Evolutionary conservation across 1,140 invertebrate genomes (phyloP), one percentile per base, ranked within the genome.

Genomic region (Patella vulgata): DNA sequence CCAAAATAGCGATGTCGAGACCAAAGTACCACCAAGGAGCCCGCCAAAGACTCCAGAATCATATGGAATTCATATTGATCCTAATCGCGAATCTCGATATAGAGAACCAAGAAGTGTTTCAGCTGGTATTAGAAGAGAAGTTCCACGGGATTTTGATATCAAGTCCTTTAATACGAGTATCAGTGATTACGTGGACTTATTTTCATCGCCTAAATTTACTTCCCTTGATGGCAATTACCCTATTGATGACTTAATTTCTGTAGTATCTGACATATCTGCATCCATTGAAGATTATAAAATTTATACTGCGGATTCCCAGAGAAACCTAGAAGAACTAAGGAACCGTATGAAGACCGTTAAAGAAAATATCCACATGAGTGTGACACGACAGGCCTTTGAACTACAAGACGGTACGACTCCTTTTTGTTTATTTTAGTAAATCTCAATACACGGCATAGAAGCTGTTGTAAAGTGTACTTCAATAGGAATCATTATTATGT

Each of bases 361-460:
- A 31, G 66, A 75, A 31, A 73, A 67, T 47, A 66, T 75, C 0
- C 71, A 73, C 21, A 57, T 63, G 27, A 73, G 68, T 42, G 57
- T 75, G 31, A 64, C 66, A 25, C 50, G 64, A 33, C 65, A 70
- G 44, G 65, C 70, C 14, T 58, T 75, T 21, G 52, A 73, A 46
- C 51, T 73, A 2, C 43, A 33, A 43, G 52, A 57, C 42, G 70
- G 73, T 75, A 54, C 59, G 67, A 48, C 12, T 19, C 9, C 5
- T 6, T 2, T 11, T 28, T 50, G 30, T 48, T 19, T 33, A 9
- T 21, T 1, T 57, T 12, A 5, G 3, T 43, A 6, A 31, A 44
- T 30, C 21, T 57, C 23, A 30, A 19, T 25, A 21, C 28, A 27
- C 30, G 11, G 4, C 30, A 17, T 59, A n/a, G n/a, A n/a, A n/a